Percentiles rank a stretch among this genome's conserved stretches.
These are phyloP conservation scores for Ailuropoda melanoleuca DNA, from an alignment of 2,113 vertebrate species.

Conservation along the genomic window DNA sequence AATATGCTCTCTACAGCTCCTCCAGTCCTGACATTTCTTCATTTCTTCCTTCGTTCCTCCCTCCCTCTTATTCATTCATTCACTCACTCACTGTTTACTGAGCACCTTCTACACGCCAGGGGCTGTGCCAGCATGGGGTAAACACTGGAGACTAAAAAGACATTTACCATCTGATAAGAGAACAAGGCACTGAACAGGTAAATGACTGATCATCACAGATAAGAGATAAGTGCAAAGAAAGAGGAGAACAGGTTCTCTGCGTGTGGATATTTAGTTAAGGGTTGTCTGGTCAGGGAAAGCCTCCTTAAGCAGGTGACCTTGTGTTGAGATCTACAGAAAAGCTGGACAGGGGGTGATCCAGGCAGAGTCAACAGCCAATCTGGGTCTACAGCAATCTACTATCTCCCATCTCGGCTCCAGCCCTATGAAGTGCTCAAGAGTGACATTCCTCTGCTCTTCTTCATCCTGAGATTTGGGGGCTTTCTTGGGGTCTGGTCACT, in stretches of 20 bases:
- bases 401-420: neutral
- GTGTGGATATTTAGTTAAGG: neutral
- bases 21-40: neutral
- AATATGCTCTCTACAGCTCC: neutral
- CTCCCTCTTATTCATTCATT: no score
- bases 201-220: neutral
- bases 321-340: neutral
- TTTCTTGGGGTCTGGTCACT: neutral
- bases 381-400: fast-evolving
- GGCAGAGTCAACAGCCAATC: neutral
- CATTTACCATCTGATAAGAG: neutral
- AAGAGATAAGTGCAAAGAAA: neutral
- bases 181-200: neutral
- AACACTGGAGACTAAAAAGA: neutral
- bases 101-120: neutral
- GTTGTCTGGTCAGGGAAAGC: neutral
- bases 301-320: neutral
- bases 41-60: neutral
- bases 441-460: neutral
- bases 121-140: neutral
- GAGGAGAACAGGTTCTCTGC: neutral
- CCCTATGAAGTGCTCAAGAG: neutral
- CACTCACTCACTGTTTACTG: neutral
- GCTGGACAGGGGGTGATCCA: neutral
- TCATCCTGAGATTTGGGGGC: neutral